Conservation (phyloP, 2,797 vertebrate species). For the Sebastes itinus region DNA sequence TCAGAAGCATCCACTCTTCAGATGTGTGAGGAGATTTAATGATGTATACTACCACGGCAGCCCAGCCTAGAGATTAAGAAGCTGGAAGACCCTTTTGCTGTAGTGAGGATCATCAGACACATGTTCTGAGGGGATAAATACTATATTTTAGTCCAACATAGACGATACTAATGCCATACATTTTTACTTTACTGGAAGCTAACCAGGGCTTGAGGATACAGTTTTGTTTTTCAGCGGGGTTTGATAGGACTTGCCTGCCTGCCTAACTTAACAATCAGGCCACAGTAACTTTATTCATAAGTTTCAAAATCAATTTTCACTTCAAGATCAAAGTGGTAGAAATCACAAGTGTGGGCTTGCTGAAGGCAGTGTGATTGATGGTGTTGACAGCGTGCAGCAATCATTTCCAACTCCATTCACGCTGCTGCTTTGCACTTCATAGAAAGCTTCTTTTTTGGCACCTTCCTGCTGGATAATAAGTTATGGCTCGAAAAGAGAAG, state of each 20-base stretch:
- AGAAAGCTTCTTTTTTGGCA: conserved; percentile 4
- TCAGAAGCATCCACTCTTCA: conserved; percentile 19
- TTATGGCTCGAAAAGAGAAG: neutral
- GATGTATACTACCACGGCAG: conserved; percentile 11
- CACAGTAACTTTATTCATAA: neutral
- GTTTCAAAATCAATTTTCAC: conserved; percentile 12
- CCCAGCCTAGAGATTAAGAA: conserved; percentile 12
- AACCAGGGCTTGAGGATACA: neutral
- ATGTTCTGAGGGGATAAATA: conserved; percentile 8
- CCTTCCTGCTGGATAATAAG: conserved; percentile 17
- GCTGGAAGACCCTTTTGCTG: neutral
- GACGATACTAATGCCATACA: neutral
- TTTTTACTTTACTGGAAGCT: neutral
- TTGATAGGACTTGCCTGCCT: neutral
- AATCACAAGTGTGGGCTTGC: neutral
- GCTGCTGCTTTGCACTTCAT: conserved; percentile 13
- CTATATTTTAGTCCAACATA: neutral
- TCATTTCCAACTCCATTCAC: conserved; percentile 18
- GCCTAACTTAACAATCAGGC: neutral
- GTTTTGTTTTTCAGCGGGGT: neutral
- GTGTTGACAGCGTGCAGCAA: conserved; percentile 6
- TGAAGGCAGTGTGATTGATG: conserved; percentile 10
- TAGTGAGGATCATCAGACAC: neutral
- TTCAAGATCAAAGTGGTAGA: conserved; percentile 9
- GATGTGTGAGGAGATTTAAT: conserved; percentile 3